Evolutionary conservation across 2,797 vertebrate species (phyloP), one percentile per base, ranked within the genome.

Genomic region (Galagoides demidoff): DNA sequence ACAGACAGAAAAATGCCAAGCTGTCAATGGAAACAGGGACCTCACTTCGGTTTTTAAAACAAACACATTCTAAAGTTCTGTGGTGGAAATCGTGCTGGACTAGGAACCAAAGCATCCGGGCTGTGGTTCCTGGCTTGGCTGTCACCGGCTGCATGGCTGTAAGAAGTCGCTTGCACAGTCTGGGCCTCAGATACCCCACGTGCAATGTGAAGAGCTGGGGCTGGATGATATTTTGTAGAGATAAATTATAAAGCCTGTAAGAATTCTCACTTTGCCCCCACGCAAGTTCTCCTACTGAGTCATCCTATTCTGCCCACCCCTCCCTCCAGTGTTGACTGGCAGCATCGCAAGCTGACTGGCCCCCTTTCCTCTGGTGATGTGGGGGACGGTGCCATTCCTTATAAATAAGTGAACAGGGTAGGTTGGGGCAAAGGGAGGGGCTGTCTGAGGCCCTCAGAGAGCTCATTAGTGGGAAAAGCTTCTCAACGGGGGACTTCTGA

Each of bases 381-480:
- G n/a, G 52, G 92, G 57, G 95, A 0, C 7, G 86, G 76, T 85
- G 92, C 97, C n/a, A 0, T 61, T 66, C 85, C 73, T 85, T 85
- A 95, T 20, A 95, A 79, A 96, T 92, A 96, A n/a, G 2, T 97
- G 97, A 96, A 96, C 95, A 95, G 96, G 97, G 88, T 0, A 95
- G 97, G 97, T 92, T 0, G 0, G 85, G 71, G 97, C 89, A 94
- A 94, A 96, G 97, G 97, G 97, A 97, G 97, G 97, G 95, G 59
- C 93, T 97, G 95, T 97, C 96, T 96, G 82, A 85, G 96, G 97
- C 98, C 99, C 98, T 98, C 94, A 0, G 99, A 99, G 99, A 99
- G 97, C 98, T 99, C 99, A 99, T 99, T 99, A 99, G 98, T 79
- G 45, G 97, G 96, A 98, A 98, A 96, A 98, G 96, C 98, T 98